These are phyloP conservation scores for Coendou prehensilis DNA, from an alignment of 2,797 vertebrate genomes.

Conservation along the genomic window DNA sequence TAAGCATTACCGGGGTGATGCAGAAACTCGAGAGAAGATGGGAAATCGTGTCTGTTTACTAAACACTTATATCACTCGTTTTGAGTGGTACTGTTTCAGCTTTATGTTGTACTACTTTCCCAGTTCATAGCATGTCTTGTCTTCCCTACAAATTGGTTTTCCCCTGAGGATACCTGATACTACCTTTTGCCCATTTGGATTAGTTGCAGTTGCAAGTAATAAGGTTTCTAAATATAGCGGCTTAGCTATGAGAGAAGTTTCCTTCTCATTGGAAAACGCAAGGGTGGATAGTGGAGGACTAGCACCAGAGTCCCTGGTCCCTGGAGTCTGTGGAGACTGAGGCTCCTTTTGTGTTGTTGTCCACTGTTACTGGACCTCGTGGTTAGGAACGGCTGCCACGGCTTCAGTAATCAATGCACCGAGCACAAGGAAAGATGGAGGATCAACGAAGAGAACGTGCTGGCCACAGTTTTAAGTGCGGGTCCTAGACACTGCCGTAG, in stretches of 20 bases:
- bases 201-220: neutral
- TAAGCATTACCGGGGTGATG: neutral
- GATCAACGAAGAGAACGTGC: neutral
- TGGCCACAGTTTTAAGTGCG: neutral
- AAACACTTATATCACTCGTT: neutral
- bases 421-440: neutral
- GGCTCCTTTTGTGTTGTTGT: neutral
- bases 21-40: neutral
- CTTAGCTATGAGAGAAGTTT: neutral
- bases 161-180: neutral
- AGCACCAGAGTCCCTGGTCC: neutral
- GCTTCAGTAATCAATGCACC: too few species aligned
- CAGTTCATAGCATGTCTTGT: neutral
- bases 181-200: neutral
- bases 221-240: neutral
- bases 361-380: neutral
- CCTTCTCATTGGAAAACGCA: neutral
- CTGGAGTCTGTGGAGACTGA: neutral
- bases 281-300: too few species aligned
- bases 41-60: neutral
- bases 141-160: neutral
- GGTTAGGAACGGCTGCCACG: neutral
- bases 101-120: neutral
- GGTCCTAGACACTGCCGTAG: neutral
- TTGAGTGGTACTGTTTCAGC: neutral